These are phyloP conservation scores for Stictonetta naevosa DNA, from an alignment of 2,113 vertebrate species.

Conservation along the genomic window DNA sequence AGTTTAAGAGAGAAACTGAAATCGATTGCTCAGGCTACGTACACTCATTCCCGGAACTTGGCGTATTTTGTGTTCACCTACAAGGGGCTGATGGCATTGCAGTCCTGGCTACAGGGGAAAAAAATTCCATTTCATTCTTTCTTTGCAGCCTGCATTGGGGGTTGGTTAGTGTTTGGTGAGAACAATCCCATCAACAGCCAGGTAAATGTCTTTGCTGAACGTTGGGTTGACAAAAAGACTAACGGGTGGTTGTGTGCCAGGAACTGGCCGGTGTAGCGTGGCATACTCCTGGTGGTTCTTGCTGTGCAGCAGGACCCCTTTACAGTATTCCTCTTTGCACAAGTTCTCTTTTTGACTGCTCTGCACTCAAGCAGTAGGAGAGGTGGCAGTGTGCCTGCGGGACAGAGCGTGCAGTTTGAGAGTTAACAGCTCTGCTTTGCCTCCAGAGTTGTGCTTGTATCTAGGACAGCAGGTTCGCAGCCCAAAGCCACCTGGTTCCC, in stretches of 20 bases:
- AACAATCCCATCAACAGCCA: conserved; percentile 96
- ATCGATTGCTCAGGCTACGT: conserved; percentile 89
- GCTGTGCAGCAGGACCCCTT: rapidly evolving
- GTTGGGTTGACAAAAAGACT: neutral
- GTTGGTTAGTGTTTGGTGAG: conserved; percentile 89
- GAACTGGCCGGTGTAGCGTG: neutral
- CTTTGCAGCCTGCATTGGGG: conserved; percentile 90
- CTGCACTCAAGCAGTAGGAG: neutral
- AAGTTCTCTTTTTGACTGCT: neutral
- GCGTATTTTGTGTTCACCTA: conserved; percentile 93
- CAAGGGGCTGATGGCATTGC: conserved; percentile 87
- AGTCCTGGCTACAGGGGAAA: conserved; percentile 85
- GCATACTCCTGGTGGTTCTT: neutral
- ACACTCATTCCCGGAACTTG: conserved; percentile 90
- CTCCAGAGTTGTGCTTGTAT: neutral
- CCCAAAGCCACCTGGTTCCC: neutral
- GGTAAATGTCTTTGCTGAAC: conserved; percentile 70
- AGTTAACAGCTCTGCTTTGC: neutral
- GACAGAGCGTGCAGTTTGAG: rapidly evolving
- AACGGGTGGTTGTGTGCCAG: neutral
- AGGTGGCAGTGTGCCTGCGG: neutral
- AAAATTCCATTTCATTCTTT: conserved; percentile 88
- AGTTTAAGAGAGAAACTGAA: conserved; percentile 91
- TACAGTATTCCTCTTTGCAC: rapidly evolving
- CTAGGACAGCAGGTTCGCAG: neutral